Evolutionary conservation across 2,888 invertebrate genomes (phyloP).

Genomic region (Synanthedon tipuliformis): DNA sequence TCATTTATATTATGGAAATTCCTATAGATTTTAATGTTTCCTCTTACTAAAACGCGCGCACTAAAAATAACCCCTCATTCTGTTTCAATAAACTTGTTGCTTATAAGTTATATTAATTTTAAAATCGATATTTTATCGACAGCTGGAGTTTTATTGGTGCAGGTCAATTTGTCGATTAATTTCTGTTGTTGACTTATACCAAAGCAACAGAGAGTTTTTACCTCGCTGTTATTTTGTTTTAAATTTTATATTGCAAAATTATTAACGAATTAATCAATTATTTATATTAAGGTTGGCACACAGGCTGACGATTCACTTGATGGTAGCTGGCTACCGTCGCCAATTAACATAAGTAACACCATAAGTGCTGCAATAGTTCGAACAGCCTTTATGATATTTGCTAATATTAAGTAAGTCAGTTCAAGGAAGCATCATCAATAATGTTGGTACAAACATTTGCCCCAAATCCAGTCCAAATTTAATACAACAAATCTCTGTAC

Average conservation of each 20-base stretch:
- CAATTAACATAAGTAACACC: too few relatives aligned
- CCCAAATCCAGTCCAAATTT: constrained; percentile 34
- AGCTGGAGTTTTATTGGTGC: not conserved
- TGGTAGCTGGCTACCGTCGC: too few relatives aligned
- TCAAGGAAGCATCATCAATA: too few relatives aligned
- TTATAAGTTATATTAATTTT: not conserved
- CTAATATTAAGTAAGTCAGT: too few relatives aligned
- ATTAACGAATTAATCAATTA: too few relatives aligned
- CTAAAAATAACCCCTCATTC: not conserved
- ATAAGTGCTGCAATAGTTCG: too few relatives aligned
- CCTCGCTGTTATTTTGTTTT: not conserved
- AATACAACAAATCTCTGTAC: constrained; percentile 64
- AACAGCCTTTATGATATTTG: too few relatives aligned
- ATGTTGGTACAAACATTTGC: not conserved
- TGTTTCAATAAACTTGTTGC: not conserved
- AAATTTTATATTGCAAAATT: not conserved
- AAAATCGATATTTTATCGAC: not conserved
- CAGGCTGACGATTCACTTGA: too few relatives aligned
- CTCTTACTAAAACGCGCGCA: not conserved
- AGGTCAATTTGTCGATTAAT: not conserved
- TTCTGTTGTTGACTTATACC: not conserved
- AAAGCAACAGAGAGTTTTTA: not conserved
- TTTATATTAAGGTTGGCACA: too few relatives aligned
- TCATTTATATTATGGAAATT: too few relatives aligned
- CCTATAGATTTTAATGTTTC: too few relatives aligned